These are phyloP conservation scores for Pelecanoides urinatrix DNA, from an alignment of 2,113 vertebrate genomes.

Conservation along the genomic window DNA sequence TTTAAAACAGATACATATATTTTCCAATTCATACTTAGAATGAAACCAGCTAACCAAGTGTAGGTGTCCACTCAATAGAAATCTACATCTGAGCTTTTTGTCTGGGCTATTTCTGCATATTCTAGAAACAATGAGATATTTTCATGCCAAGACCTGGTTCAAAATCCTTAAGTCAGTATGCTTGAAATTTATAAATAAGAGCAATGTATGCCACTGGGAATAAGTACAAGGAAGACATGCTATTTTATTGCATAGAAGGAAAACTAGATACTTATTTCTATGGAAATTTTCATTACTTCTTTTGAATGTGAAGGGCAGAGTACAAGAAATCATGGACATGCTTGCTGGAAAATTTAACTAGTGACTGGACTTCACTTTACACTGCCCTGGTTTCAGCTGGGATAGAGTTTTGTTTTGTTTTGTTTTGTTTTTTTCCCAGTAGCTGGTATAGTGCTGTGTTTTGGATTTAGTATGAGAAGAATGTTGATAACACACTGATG, in stretches of 20 bases:
- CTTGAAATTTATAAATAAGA: background rate
- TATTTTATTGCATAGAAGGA: background rate
- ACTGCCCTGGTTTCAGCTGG: background rate
- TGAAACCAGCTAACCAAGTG: background rate
- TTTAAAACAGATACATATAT: background rate
- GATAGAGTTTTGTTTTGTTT: too few relatives aligned
- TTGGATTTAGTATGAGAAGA: too few relatives aligned
- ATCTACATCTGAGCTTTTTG: background rate
- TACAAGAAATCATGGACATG: background rate
- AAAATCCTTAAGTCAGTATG: background rate
- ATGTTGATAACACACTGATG: too few relatives aligned
- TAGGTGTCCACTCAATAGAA: background rate
- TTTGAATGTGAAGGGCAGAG: background rate
- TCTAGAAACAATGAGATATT: background rate
- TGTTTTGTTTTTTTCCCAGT: too few relatives aligned
- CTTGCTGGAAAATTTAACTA: background rate
- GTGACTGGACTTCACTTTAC: background rate
- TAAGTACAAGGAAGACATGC: background rate
- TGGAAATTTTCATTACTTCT: background rate
- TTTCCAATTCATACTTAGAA: background rate
- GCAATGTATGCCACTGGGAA: background rate
- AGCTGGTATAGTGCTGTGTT: too few relatives aligned
- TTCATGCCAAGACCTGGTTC: background rate
- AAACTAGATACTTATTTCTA: background rate
- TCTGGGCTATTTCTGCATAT: background rate